A percentile compares a stretch with the other conserved stretches of the same genome.
phyloP scores from a whole-genome alignment of 1,140 invertebrate genomes.

The Alviniconcha marisindica region DNA sequence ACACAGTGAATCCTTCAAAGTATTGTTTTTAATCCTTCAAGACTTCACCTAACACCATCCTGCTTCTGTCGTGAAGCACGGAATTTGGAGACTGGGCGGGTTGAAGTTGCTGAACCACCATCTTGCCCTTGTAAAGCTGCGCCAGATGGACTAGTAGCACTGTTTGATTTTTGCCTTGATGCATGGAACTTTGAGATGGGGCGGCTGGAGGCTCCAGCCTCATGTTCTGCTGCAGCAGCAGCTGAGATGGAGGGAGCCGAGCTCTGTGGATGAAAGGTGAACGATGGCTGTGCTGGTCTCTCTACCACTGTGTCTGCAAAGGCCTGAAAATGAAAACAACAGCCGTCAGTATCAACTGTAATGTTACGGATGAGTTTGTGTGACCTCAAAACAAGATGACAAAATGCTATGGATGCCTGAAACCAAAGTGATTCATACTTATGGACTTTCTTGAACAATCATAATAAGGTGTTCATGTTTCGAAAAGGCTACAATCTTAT shows the following conservation, averaged over 20 bases:
- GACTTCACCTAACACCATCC: background rate
- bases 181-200: background rate
- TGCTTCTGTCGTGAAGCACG: slow-evolving; percentile 12
- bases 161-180: background rate
- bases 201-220: background rate
- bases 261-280: background rate
- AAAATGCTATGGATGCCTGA: background rate
- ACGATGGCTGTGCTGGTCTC: background rate
- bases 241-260: background rate
- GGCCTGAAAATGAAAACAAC: slow-evolving; percentile 7
- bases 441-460: too few species aligned
- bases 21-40: background rate
- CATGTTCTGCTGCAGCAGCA: background rate
- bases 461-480: too few species aligned
- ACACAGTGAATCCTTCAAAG: background rate
- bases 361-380: too few species aligned
- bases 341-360: too few species aligned
- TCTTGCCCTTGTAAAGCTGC: background rate
- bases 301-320: background rate
- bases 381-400: too few species aligned
- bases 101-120: background rate
- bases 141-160: background rate
- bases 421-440: background rate
- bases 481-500: too few species aligned
- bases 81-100: slow-evolving; percentile 11